These are phyloP conservation scores for Resseliella maxima DNA, from an alignment of 2,888 invertebrate species.

Conservation along the genomic window DNA sequence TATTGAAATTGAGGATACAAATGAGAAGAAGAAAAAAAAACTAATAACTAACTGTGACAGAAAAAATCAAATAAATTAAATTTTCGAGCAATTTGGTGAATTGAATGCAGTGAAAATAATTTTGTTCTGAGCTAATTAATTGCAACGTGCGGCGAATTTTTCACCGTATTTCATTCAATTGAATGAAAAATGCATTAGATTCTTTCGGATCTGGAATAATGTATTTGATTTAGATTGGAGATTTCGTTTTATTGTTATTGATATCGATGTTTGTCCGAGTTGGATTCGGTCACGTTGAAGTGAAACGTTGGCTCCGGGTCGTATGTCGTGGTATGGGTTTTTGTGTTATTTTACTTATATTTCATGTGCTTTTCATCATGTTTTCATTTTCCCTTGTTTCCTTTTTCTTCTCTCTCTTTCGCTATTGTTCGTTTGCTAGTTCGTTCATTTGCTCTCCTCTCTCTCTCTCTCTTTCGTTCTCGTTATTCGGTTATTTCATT, in stretches of 20 bases:
- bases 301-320: background rate
- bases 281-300: constrained; percentile 31
- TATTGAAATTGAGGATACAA: background rate
- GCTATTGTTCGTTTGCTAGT: background rate
- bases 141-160: background rate
- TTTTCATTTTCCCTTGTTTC: background rate
- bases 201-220: background rate
- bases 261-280: background rate
- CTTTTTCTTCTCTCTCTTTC: background rate
- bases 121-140: background rate
- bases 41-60: background rate
- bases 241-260: background rate
- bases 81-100: background rate
- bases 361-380: constrained; percentile 40
- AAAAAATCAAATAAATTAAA: too few relatives aligned
- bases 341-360: constrained; percentile 8
- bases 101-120: too few relatives aligned
- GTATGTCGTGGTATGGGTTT: background rate
- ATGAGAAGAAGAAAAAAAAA: background rate
- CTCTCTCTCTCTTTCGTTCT: background rate
- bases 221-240: background rate
- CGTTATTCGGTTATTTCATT: too few relatives aligned
- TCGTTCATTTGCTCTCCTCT: background rate
- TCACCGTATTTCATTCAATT: background rate
- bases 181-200: background rate